phyloP scores from a whole-genome alignment of 2,888 invertebrate species.

The Plemyria rubiginata region DNA sequence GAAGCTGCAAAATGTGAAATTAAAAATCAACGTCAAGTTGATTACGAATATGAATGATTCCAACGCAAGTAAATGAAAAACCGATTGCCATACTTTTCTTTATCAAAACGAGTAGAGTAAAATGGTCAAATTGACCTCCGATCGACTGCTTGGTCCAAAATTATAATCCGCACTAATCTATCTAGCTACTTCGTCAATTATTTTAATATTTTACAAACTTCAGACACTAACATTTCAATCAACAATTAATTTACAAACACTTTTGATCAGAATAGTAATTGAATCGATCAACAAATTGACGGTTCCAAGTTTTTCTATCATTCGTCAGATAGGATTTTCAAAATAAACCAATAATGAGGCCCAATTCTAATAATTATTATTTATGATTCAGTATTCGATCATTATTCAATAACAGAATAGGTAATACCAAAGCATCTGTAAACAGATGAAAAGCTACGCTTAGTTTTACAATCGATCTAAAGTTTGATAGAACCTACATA shows the following conservation, averaged over 20 bases:
- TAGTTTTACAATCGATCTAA: too few species aligned
- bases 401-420: too few species aligned
- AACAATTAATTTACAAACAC: slow-evolving; percentile 1
- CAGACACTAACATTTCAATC: slow-evolving; percentile 9
- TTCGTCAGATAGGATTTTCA: not conserved
- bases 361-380: too few species aligned
- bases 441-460: too few species aligned
- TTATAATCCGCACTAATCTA: slow-evolving; percentile 52
- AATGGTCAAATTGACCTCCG: slow-evolving; percentile 52
- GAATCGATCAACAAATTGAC: not conserved
- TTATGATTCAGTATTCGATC: too few species aligned
- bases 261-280: slow-evolving; percentile 3
- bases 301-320: not conserved
- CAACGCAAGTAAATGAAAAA: not conserved
- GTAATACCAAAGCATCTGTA: too few species aligned
- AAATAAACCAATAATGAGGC: too few species aligned
- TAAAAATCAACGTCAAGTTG: not conserved
- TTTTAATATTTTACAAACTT: slow-evolving; percentile 46
- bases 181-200: slow-evolving; percentile 49
- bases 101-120: slow-evolving; percentile 13
- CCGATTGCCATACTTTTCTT: not conserved
- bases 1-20: slow-evolving; percentile 8
- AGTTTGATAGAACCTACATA: too few species aligned
- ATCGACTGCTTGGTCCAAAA: slow-evolving; percentile 81
- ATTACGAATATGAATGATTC: not conserved